Conservation (phyloP, 2,888 invertebrate genomes). For the Willowsia nigromaculata region DNA sequence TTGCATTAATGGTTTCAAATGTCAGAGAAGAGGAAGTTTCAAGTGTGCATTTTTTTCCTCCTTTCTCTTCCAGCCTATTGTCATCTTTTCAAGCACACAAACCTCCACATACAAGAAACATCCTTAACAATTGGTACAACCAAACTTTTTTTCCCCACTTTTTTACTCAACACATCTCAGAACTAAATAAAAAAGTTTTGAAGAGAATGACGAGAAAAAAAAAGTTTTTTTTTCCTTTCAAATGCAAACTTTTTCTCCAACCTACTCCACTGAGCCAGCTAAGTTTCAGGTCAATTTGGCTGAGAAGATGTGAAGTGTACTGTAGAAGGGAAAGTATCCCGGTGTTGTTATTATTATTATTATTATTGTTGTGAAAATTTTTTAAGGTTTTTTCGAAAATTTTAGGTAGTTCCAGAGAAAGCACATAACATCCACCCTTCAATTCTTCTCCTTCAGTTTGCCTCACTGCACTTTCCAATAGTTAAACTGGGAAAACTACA, state of each 20-base stretch:
- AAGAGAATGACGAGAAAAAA: not conserved
- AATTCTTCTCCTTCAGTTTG: not conserved
- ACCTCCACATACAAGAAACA: not conserved
- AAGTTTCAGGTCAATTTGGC: constrained; percentile 7
- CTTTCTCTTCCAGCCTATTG: too few relatives aligned
- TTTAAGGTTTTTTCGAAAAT: too few relatives aligned
- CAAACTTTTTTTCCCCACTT: not conserved
- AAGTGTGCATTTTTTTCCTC: not conserved
- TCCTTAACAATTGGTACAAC: not conserved
- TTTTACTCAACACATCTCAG: not conserved
- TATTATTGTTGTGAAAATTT: not conserved
- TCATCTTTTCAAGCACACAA: too few relatives aligned
- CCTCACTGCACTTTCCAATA: not conserved
- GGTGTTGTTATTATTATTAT: not conserved
- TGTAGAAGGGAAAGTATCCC: not conserved
- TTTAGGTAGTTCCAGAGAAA: not conserved
- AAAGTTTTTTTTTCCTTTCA: not conserved
- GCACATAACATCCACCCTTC: not conserved
- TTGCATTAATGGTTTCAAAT: not conserved
- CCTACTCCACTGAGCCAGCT: too few relatives aligned
- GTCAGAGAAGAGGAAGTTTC: not conserved
- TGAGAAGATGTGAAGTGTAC: not conserved
- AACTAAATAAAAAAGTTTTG: not conserved
- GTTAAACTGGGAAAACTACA: not conserved
- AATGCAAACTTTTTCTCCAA: not conserved